phyloP scores from a whole-genome alignment of 2,888 invertebrate genomes.

The Sceliomorpha sp. region DNA sequence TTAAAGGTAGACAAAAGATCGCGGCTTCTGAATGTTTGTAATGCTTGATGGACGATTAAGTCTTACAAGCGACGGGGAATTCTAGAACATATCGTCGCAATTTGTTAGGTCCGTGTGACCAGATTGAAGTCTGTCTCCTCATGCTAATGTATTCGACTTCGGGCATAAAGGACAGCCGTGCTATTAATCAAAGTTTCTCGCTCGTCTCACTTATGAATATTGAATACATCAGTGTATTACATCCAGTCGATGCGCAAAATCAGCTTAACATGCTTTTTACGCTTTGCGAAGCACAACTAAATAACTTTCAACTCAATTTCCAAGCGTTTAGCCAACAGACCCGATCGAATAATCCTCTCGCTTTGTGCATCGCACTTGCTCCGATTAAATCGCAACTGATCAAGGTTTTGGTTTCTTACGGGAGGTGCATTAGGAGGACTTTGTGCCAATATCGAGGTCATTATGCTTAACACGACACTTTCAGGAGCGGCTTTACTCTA shows the following conservation, averaged over 20 bases:
- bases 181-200: slow-evolving; percentile 57
- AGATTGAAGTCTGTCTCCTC: slow-evolving; percentile 20
- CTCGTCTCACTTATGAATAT: slow-evolving; percentile 54
- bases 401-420: slow-evolving; percentile 30
- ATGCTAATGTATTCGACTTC: slow-evolving; percentile 54
- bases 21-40: slow-evolving; percentile 45
- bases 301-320: slow-evolving; percentile 58
- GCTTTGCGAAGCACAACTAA: slow-evolving; percentile 57
- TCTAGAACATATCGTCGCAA: slow-evolving; percentile 48
- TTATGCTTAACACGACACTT: too few species aligned
- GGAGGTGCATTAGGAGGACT: neutral
- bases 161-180: slow-evolving; percentile 46
- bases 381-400: slow-evolving; percentile 45
- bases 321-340: slow-evolving; percentile 43
- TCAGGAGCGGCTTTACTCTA: too few species aligned
- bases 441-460: too few species aligned
- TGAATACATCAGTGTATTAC: slow-evolving; percentile 55
- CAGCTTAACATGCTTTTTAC: slow-evolving; percentile 56
- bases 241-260: slow-evolving; percentile 52
- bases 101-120: slow-evolving; percentile 48
- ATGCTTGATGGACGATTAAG: slow-evolving; percentile 45
- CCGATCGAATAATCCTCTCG: slow-evolving; percentile 39
- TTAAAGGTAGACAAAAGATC: slow-evolving; percentile 25
- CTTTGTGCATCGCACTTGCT: slow-evolving; percentile 47
- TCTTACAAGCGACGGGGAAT: slow-evolving; percentile 48